A percentile compares a stretch with the other conserved stretches of the same genome.
Conservation (phyloP, 2,113 vertebrate species). For the Felis catus region F.catus_Fca126_mat1.0 CM031412.1:120827001-120827500, state of each 20-base stretch:
- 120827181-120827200: neutral
- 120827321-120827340: neutral
- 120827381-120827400: neutral
- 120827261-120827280: neutral
- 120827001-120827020: neutral
- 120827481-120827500: neutral
- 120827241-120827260: neutral
- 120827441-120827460: neutral
- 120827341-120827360: neutral
- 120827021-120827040: neutral
- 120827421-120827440: neutral
- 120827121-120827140: neutral
- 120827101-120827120: neutral
- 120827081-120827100: neutral
- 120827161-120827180: neutral
- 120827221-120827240: neutral
- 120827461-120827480: neutral
- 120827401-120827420: neutral
- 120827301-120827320: neutral
- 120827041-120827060: neutral
- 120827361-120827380: neutral
- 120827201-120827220: neutral
- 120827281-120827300: neutral
- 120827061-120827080: neutral
- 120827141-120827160: neutral